These are phyloP conservation scores for Scleropages formosus DNA, from an alignment of 2,797 vertebrate genomes.

Conservation along the genomic window DNA sequence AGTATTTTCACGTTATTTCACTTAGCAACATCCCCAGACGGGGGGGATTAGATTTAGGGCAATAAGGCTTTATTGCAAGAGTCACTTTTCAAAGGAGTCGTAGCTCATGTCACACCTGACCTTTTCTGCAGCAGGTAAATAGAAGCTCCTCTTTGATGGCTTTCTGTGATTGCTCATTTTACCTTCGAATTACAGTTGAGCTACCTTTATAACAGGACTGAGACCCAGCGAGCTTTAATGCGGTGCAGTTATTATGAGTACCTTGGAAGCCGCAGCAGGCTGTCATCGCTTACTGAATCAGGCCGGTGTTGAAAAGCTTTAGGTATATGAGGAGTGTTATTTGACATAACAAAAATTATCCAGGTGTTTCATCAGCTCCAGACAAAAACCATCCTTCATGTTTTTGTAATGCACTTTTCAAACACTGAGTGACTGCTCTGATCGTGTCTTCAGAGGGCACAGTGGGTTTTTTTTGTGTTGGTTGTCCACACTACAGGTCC, in stretches of 20 bases:
- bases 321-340: no score
- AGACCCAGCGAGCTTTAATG: conserved; percentile 4
- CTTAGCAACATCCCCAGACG: background rate
- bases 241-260: background rate
- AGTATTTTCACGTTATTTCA: background rate
- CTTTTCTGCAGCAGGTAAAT: conserved; percentile 14
- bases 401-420: no score
- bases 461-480: no score
- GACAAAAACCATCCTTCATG: no score
- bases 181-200: background rate
- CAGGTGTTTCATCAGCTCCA: no score
- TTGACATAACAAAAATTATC: no score
- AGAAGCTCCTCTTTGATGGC: background rate
- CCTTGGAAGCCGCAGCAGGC: no score
- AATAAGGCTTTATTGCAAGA: background rate
- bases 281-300: no score
- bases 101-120: background rate
- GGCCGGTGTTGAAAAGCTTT: no score
- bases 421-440: no score
- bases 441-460: no score
- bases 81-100: background rate
- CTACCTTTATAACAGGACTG: background rate
- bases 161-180: background rate
- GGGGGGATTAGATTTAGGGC: background rate
- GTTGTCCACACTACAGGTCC: no score